phyloP scores from a whole-genome alignment of 2,113 vertebrate species.

The Corapipo altera region DNA sequence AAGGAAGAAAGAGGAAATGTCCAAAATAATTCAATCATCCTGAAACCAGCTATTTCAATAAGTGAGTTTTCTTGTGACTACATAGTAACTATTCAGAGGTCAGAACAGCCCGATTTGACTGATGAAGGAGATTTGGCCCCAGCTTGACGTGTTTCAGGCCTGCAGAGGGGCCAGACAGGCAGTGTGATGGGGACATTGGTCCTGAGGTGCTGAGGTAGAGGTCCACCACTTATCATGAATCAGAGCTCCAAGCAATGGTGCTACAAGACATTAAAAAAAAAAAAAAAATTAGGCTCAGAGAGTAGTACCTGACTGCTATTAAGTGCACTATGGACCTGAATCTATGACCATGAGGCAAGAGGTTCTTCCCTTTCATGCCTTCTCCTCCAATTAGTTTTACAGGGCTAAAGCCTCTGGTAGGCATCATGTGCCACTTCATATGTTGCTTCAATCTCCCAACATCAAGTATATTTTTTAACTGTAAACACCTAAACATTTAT shows the following conservation, averaged over 20 bases:
- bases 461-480: not conserved
- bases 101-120: not conserved
- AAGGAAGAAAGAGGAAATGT: not conserved
- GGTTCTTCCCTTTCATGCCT: not conserved
- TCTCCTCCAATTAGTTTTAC: not conserved
- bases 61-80: not conserved
- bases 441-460: not conserved
- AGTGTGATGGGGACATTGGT: fast-evolving
- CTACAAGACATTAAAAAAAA: not conserved
- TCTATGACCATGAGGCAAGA: not conserved
- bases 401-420: not conserved
- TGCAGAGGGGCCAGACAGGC: not conserved
- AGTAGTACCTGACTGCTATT: not conserved
- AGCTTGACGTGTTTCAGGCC: not conserved
- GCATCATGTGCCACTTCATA: not conserved
- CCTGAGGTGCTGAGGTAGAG: not conserved
- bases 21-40: not conserved
- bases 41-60: not conserved
- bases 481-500: not conserved
- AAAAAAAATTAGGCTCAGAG: not conserved
- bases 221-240: not conserved
- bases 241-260: not conserved
- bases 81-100: not conserved
- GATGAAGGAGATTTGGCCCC: not conserved
- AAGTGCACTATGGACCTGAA: not conserved